Evolutionary conservation across 2,113 vertebrate genomes (phyloP).

Genomic region (Mastomys natalensis): DNA sequence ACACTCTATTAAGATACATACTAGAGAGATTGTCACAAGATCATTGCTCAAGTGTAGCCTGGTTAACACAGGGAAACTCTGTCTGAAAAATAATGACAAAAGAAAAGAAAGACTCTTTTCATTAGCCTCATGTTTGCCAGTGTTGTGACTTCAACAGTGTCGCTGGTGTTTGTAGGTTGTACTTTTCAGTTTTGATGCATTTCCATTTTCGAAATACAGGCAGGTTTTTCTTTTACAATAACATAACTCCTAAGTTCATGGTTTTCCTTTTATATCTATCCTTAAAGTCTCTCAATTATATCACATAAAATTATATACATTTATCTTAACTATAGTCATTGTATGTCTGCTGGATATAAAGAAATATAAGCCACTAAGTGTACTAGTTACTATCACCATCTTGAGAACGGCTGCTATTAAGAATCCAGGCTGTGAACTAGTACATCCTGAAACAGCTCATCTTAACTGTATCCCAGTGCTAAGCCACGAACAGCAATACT

Average conservation of each 20-base stretch:
- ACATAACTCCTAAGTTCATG: neutral
- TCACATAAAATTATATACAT: too few species aligned
- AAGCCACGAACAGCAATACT: neutral
- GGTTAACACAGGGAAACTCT: neutral
- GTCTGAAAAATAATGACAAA: neutral
- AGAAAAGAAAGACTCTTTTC: neutral
- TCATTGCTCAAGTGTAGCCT: neutral
- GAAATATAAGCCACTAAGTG: neutral
- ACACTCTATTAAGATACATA: neutral
- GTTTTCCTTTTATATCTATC: neutral
- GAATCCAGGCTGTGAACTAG: neutral
- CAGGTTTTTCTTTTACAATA: neutral
- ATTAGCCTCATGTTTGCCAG: neutral
- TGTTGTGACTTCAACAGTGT: neutral
- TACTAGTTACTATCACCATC: neutral
- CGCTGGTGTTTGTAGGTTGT: neutral
- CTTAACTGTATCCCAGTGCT: too few species aligned
- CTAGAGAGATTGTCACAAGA: neutral
- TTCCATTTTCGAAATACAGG: too few species aligned
- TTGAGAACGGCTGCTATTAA: neutral
- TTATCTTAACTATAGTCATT: neutral
- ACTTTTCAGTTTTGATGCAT: neutral
- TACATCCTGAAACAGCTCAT: neutral
- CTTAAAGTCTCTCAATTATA: neutral
- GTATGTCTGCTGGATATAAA: neutral